phyloP scores from a whole-genome alignment of 2,888 invertebrate genomes.

The Molorchus minor region DNA sequence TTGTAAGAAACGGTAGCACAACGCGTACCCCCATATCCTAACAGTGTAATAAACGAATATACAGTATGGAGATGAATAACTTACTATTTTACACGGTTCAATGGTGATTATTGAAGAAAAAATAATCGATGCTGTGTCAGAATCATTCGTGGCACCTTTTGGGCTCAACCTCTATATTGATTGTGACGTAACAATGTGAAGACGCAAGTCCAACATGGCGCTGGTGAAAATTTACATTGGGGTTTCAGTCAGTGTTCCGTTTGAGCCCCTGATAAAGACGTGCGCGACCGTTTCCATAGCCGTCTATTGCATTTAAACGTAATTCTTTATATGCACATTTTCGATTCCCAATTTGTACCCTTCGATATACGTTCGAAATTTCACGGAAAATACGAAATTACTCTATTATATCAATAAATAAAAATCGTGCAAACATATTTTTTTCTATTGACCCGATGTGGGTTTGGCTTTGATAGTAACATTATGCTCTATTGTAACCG shows the following conservation, averaged over 20 bases:
- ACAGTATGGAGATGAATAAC: neutral
- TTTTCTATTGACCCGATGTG: constrained; percentile 35
- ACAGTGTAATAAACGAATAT: too few relatives aligned
- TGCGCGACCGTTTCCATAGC: constrained; percentile 43
- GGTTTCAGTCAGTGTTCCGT: constrained; percentile 44
- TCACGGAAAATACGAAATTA: neutral
- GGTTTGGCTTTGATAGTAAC: constrained; percentile 38
- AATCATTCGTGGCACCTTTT: constrained; percentile 44
- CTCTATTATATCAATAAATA: neutral
- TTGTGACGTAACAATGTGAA: constrained; percentile 57
- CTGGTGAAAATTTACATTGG: constrained; percentile 47
- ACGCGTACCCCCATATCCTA: too few relatives aligned
- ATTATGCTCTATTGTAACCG: constrained; percentile 14
- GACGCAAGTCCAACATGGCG: constrained; percentile 60
- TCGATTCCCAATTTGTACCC: neutral
- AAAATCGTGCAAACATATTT: constrained; percentile 6
- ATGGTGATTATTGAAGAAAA: constrained; percentile 23
- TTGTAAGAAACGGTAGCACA: too few relatives aligned
- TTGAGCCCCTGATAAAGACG: constrained; percentile 43
- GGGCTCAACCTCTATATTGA: constrained; percentile 56
- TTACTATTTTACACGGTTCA: too few relatives aligned
- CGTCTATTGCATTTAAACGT: constrained; percentile 26
- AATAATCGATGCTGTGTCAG: constrained; percentile 42
- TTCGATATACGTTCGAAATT: neutral
- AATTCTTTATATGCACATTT: constrained; percentile 12